These are phyloP conservation scores for Cenopis cana DNA, from an alignment of 2,888 invertebrate genomes.

Conservation along the genomic window DNA sequence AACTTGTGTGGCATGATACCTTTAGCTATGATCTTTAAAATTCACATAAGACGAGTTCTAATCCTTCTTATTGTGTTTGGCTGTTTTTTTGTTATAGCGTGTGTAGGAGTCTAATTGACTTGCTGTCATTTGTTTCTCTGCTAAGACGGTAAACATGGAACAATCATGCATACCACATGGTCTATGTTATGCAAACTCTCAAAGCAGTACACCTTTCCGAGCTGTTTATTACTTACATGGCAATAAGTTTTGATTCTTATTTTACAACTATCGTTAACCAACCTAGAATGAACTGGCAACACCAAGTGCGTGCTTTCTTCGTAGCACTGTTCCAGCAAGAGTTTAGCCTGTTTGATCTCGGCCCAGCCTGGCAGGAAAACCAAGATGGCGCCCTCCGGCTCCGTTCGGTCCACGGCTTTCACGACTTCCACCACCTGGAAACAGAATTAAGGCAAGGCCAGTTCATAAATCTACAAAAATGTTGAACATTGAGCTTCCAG, in stretches of 20 bases:
- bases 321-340: conserved; percentile 70
- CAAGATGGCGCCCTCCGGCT: conserved; percentile 88
- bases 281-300: conserved; percentile 86
- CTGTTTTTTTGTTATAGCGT: neutral
- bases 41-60: neutral
- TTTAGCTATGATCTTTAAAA: no score
- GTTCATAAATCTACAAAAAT: no score
- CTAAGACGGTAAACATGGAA: no score
- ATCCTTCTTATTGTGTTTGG: neutral
- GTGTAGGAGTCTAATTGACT: no score
- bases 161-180: no score
- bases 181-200: no score
- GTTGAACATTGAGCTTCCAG: no score
- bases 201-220: no score
- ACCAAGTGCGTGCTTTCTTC: conserved; percentile 62
- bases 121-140: no score
- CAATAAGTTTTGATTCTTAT: neutral
- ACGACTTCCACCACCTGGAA: conserved; percentile 79
- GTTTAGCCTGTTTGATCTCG: conserved; percentile 85
- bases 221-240: neutral
- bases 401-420: conserved; percentile 82
- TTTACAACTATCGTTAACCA: conserved; percentile 45
- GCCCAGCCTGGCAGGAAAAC: conserved; percentile 92
- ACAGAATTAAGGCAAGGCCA: neutral
- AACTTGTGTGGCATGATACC: no score